These are phyloP conservation scores for Sepiola atlantica DNA, from an alignment of 2,888 invertebrate species.

Conservation along the genomic window DNA sequence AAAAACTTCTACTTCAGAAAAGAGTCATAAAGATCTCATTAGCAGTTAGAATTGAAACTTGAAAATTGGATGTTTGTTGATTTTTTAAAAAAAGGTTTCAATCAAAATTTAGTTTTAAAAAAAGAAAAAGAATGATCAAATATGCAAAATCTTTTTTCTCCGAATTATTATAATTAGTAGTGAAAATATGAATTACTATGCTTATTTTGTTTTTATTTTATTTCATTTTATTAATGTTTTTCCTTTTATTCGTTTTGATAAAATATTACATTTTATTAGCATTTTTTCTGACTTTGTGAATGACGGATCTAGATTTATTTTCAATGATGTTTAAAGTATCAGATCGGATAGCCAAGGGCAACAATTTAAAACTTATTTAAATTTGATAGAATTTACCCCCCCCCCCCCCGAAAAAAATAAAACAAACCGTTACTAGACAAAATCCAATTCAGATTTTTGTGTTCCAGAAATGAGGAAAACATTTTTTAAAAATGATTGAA, in stretches of 20 bases:
- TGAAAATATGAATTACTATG: background rate
- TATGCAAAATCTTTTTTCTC: no score
- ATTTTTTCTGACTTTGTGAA: background rate
- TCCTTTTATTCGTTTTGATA: background rate
- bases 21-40: no score
- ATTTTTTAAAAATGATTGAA: background rate
- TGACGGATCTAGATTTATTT: background rate
- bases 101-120: no score
- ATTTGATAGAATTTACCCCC: background rate
- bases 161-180: background rate
- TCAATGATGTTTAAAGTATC: background rate
- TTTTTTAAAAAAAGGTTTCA: no score
- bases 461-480: background rate
- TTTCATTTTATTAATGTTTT: no score
- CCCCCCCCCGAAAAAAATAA: background rate
- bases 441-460: background rate
- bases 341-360: background rate
- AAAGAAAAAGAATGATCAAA: no score
- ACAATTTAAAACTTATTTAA: background rate
- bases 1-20: no score
- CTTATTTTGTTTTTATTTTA: background rate
- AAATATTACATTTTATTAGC: no score
- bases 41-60: no score
- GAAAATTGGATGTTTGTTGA: no score
- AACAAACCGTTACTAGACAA: background rate